phyloP scores from a whole-genome alignment of 23 tunicate genomes.

The Ascidia mentula region DNA sequence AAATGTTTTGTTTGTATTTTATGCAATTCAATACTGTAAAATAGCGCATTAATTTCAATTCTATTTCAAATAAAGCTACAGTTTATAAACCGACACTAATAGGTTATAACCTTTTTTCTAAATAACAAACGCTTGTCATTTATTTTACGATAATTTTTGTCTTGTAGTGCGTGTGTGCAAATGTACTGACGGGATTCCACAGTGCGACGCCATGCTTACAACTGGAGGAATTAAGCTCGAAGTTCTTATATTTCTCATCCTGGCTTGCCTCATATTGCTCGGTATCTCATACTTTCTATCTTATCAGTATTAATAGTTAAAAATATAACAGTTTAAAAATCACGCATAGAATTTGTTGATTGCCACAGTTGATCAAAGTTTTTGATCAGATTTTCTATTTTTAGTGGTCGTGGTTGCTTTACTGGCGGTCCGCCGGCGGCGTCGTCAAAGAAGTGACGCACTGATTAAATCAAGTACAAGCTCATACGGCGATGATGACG shows the following conservation, averaged over 20 bases:
- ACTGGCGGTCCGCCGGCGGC: conserved; percentile 38
- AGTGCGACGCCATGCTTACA: conserved; percentile 34
- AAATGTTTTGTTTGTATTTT: too few species aligned
- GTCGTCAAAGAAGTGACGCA: conserved; percentile 6
- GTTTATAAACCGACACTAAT: too few species aligned
- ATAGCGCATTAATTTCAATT: too few species aligned
- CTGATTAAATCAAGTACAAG: conserved; percentile 43
- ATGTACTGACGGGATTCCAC: conserved; percentile 24
- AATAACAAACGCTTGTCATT: not conserved
- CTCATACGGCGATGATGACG: conserved; percentile 32
- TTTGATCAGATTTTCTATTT: not conserved
- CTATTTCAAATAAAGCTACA: too few species aligned
- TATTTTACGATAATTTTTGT: conserved; percentile 5
- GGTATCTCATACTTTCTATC: too few species aligned
- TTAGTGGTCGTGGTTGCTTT: conserved; percentile 25
- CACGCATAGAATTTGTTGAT: too few species aligned
- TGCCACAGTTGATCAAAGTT: too few species aligned
- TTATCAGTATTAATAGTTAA: too few species aligned
- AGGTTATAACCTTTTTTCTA: too few species aligned
- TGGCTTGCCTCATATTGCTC: not conserved
- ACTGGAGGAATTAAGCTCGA: conserved; percentile 29
- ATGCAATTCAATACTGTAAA: too few species aligned
- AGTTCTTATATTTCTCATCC: conserved; percentile 18
- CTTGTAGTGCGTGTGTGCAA: conserved; percentile 42
- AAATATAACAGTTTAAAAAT: too few species aligned